A percentile compares a stretch with the other conserved stretches of the same genome.
Conservation (phyloP, 2,113 vertebrate species). For the Circaetus cinerascens region DNA sequence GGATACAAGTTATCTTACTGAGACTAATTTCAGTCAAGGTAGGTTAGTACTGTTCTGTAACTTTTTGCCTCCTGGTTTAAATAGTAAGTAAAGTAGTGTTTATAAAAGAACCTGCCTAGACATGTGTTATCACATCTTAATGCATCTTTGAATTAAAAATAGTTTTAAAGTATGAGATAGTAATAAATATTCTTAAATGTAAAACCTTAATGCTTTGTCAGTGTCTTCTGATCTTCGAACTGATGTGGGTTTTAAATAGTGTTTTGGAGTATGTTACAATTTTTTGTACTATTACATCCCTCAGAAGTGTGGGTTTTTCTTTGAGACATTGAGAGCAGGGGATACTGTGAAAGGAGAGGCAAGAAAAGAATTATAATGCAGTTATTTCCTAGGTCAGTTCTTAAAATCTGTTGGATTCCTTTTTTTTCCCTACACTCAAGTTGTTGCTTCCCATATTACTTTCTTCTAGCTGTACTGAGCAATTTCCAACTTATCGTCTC, state of each 20-base stretch:
- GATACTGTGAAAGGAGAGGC: background rate
- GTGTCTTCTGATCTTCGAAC: background rate
- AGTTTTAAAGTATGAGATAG: background rate
- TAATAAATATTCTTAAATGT: background rate
- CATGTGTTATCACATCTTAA: background rate
- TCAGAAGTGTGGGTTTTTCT: background rate
- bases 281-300: background rate
- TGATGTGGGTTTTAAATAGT: background rate
- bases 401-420: background rate
- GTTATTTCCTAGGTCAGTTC: background rate
- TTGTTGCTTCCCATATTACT: background rate
- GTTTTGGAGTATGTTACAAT: background rate
- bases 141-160: background rate
- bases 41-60: background rate
- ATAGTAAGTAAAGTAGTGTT: background rate
- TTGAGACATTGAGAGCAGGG: background rate
- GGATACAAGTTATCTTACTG: background rate
- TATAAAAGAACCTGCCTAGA: background rate
- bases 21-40: background rate
- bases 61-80: background rate
- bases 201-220: background rate
- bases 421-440: background rate
- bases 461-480: background rate
- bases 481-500: background rate
- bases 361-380: background rate